Conservation (phyloP, 2,113 vertebrate species). For the Erythrolamprus reginae region DNA sequence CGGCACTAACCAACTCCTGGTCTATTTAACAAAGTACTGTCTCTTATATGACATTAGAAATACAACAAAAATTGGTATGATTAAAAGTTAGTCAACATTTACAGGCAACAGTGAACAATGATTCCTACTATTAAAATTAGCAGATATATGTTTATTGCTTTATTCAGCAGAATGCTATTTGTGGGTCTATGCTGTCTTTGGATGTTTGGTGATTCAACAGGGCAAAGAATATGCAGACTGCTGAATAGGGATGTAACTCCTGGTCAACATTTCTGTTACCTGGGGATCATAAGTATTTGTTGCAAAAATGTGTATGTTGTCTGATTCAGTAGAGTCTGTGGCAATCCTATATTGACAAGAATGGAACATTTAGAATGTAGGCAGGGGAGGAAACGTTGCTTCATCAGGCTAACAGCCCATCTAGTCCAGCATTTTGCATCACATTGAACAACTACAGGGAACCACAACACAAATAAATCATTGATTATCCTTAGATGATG, state of each 20-base stretch:
- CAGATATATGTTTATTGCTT: background rate
- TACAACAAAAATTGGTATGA: background rate
- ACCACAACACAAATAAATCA: background rate
- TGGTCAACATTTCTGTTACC: background rate
- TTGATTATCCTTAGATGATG: background rate
- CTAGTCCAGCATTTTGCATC: background rate
- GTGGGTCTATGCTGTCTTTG: background rate
- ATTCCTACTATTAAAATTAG: background rate
- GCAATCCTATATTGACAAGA: background rate
- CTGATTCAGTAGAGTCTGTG: background rate
- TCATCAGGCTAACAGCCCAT: background rate
- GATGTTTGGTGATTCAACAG: background rate
- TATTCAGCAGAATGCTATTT: background rate
- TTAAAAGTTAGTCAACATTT: background rate
- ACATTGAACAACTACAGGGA: background rate
- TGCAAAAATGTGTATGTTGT: background rate
- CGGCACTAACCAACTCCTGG: background rate
- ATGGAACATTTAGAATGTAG: background rate
- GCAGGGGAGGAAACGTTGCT: background rate
- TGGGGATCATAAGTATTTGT: background rate
- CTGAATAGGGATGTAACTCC: background rate
- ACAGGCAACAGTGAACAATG: background rate
- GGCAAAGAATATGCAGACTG: background rate
- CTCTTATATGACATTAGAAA: background rate
- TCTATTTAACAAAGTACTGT: background rate